Evolutionary conservation across 1,140 invertebrate genomes (phyloP), one percentile per base, ranked within the genome.

Genomic region (Sycobia sp.): DNA sequence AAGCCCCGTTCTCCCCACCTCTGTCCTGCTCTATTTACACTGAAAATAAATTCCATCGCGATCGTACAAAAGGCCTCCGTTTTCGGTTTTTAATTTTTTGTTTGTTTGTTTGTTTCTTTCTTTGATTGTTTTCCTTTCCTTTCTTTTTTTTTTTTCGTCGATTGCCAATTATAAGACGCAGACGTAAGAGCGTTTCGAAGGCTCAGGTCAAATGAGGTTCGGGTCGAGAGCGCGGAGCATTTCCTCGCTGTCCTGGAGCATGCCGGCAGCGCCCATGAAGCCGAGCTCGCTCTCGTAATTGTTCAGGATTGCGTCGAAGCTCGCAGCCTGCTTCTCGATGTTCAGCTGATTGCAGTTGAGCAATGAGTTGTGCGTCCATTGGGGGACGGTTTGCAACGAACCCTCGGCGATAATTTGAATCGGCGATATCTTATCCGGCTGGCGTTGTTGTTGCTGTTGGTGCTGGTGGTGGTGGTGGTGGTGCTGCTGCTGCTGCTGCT

Each of bases 131-230:
- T n/a, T n/a, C n/a, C n/a, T n/a, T n/a, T n/a, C n/a, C n/a, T n/a
- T n/a, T n/a, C n/a, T n/a, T n/a, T n/a, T n/a, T n/a, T n/a, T n/a
- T n/a, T n/a, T n/a, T n/a, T n/a, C n/a, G n/a, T n/a, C n/a, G n/a
- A n/a, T n/a, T n/a, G n/a, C n/a, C 18, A 7, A 41, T 20, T 9
- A 9, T 16, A 16, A 39, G 18, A 41, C 11, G 39, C 39, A 41
- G 2, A 8, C 16, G 16, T 9, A 18, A 4, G 18, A 7, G 7
- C 1, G 16, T 8, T 1, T 9, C 8, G 14, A 9, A 1, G 16
- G 16, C n/a, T 27, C 11, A 11, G 10, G 14, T 72, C 69, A 70
- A 50, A 70, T 71, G 41, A 73, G 67, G 66, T 67, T 73, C 25
- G 69, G 65, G 36, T 67, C 66, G 39, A 75, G 39, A 36, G 55